These are phyloP conservation scores for Hephaestus fuliginosus DNA, from an alignment of 2,797 vertebrate species.

Conservation along the genomic window DNA sequence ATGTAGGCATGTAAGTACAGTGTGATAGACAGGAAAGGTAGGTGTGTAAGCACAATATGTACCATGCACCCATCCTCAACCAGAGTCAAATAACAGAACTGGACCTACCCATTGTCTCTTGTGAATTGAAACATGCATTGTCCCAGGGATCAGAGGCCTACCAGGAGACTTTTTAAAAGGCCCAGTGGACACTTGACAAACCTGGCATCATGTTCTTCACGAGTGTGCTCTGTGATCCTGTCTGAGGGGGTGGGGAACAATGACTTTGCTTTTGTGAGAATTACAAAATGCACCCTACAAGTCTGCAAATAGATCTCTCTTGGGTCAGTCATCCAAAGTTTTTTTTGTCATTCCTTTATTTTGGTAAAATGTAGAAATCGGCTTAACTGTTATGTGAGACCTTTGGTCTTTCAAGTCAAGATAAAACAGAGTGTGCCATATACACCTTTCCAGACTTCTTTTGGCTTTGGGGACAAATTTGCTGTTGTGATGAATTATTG, in stretches of 20 bases:
- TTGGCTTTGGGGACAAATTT: conserved; percentile 31
- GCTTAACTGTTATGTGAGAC: background rate
- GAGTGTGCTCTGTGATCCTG: background rate
- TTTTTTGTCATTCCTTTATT: no score
- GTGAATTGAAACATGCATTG: background rate
- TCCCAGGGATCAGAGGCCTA: background rate
- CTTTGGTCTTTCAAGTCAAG: conserved; percentile 4
- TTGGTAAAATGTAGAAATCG: background rate
- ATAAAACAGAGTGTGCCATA: background rate
- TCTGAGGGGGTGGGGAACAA: background rate
- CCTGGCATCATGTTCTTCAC: background rate
- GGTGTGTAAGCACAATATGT: background rate
- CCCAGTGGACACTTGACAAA: background rate
- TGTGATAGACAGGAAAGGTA: no score
- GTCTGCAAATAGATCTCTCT: background rate
- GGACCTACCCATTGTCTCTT: background rate
- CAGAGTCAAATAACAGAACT: background rate
- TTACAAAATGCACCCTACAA: background rate
- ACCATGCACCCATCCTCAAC: background rate
- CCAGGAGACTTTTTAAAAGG: background rate
- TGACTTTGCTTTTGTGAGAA: background rate
- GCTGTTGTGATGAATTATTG: conserved; percentile 27
- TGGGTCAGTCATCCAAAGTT: no score
- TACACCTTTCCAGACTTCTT: conserved; percentile 9
- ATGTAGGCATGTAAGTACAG: background rate